Base-by-base conservation (phyloP, 2,888 invertebrate genomes). In the Tiliacea aurago region DNA sequence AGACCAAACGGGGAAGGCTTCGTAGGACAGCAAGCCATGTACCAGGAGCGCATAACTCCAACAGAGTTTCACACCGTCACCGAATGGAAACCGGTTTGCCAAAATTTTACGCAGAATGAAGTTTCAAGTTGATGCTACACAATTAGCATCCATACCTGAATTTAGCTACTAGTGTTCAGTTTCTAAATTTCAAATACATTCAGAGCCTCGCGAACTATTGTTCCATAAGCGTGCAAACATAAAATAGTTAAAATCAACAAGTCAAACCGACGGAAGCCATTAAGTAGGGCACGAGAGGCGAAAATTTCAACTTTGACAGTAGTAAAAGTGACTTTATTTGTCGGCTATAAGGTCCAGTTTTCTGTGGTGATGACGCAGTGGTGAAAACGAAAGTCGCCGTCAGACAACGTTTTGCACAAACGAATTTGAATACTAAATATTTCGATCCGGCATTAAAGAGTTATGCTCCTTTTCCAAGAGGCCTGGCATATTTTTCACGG, bases 351-450 rank as follows among this genome's bases (percentile, higher is more conserved):
- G 89, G 93, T 86, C 77, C 68, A 86, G n/a, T 88, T 84, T 92
- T 41, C 75, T 69, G 62, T 67, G 72, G 59, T 67, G 28, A 43
- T 20, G 62, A 37, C 61, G 41, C 75, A 67, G 73, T 68, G 91
- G 93, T 94, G 96, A 96, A 96, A 96, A 95, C 90, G 96, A 96
- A 95, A 95, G 96, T 95, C 92, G 90, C 84, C 81, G 85, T 83
- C 87, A 86, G 90, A 89, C 91, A 88, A 86, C 91, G 92, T 93
- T 95, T 95, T 93, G 95, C 95, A 95, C 93, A 93, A 92, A 93
- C 92, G 92, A 94, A 95, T 95, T 95, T 95, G 94, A 95, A 95
- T 96, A 94, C 91, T 85, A 87, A 91, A 92, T 91, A 84, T 91
- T 88, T 84, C 88, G 86, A 90, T 89, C 87, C 87, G 85, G 86